Evolutionary conservation across 2,888 invertebrate species (phyloP).

Genomic region (Lasioglossum vierecki): DNA sequence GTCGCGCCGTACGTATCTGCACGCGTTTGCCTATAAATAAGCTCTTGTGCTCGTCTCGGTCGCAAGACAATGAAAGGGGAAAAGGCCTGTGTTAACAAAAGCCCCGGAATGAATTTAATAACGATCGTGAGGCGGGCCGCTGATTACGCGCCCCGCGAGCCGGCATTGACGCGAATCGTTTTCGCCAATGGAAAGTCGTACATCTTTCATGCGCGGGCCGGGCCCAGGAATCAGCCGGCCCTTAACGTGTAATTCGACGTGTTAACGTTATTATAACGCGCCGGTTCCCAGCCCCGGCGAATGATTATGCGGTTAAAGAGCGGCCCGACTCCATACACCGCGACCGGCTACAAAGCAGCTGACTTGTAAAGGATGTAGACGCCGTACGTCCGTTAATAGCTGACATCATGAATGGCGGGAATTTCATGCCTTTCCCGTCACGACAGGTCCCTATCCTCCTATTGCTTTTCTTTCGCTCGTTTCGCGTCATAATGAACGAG

Average conservation of each 20-base stretch:
- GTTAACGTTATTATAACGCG: constrained; percentile 71
- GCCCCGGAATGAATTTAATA: constrained; percentile 39
- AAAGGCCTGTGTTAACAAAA: constrained; percentile 36
- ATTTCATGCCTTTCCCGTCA: constrained; percentile 74
- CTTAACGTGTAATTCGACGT: constrained; percentile 71
- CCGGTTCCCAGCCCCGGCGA: constrained; percentile 63
- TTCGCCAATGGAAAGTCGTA: constrained; percentile 64
- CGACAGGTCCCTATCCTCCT: constrained; percentile 70
- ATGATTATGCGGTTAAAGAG: constrained; percentile 72
- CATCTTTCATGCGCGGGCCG: constrained; percentile 56
- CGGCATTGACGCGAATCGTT: constrained; percentile 61
- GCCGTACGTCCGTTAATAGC: constrained; percentile 73
- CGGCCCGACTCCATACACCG: constrained; percentile 65
- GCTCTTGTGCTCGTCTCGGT: constrained; percentile 7
- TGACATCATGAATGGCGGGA: constrained; percentile 73
- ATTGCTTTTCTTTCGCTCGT: constrained; percentile 71
- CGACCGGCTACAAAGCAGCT: constrained; percentile 69
- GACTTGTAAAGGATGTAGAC: constrained; percentile 74
- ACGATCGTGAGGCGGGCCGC: constrained; percentile 27
- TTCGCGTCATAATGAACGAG: constrained; percentile 72
- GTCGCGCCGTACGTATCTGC: neutral
- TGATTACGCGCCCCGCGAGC: constrained; percentile 54
- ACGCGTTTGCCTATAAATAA: constrained; percentile 42
- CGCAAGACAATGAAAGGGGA: constrained; percentile 27
- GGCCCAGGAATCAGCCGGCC: constrained; percentile 58